Evolutionary conservation across 2,888 invertebrate species (phyloP).

Genomic region (Mycalesis mineus): DNA sequence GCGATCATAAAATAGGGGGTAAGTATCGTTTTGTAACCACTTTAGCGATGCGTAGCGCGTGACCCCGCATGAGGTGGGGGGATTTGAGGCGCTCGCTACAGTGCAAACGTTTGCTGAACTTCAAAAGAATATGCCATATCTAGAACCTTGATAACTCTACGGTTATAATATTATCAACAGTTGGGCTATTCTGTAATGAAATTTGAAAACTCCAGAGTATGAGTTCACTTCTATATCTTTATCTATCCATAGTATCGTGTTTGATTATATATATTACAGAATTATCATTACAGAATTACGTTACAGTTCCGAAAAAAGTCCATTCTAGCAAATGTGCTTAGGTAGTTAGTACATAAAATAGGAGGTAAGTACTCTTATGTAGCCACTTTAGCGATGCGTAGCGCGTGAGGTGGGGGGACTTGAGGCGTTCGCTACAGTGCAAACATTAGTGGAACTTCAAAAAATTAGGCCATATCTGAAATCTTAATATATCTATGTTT

Average conservation of each 20-base stretch:
- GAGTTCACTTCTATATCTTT: too few species aligned
- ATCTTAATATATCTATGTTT: too few species aligned
- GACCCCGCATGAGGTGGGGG: conserved; percentile 24
- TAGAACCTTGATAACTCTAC: too few species aligned
- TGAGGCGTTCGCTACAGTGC: conserved; percentile 48
- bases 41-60: conserved; percentile 6
- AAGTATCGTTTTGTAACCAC: conserved; percentile 2
- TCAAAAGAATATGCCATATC: conserved; percentile 57
- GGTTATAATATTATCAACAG: too few species aligned
- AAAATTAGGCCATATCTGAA: conserved; percentile 55
- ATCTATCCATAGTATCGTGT: too few species aligned
- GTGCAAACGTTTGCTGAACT: conserved; percentile 63
- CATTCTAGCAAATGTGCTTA: too few species aligned
- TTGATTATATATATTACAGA: too few species aligned
- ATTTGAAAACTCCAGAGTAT: too few species aligned
- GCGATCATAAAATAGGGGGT: neutral
- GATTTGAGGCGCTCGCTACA: conserved; percentile 56
- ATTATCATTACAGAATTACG: too few species aligned
- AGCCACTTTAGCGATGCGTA: conserved; percentile 1
- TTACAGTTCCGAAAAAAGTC: too few species aligned
- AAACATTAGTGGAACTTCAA: conserved; percentile 64
- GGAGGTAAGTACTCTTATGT: neutral
- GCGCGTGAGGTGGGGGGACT: conserved; percentile 42
- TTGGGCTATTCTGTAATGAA: too few species aligned
- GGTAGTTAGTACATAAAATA: too few species aligned